phyloP scores from a whole-genome alignment of 1,140 invertebrate genomes.

The Drosophila nigrodunni region DNA sequence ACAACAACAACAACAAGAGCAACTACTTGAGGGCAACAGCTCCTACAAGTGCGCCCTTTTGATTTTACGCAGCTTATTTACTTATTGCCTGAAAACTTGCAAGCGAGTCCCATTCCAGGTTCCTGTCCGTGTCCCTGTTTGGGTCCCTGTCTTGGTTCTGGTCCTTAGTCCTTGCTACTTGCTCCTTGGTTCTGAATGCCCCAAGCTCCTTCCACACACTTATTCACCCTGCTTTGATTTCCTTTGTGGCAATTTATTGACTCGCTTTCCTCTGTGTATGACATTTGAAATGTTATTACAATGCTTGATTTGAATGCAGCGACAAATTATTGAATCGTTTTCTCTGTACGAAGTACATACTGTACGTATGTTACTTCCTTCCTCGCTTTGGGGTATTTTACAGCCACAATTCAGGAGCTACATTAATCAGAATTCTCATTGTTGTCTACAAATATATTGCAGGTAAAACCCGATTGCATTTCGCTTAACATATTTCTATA shows the following conservation, averaged over 20 bases:
- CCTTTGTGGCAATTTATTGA: conserved; percentile 74
- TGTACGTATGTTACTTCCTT: neutral
- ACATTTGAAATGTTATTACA: conserved; percentile 76
- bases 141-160: neutral
- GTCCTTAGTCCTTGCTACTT: conserved; percentile 3
- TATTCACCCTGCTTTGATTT: conserved; percentile 6
- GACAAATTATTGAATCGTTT: conserved; percentile 60
- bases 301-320: conserved; percentile 72
- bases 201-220: conserved; percentile 12
- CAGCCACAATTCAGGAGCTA: neutral
- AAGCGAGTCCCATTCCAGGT: conserved; percentile 9
- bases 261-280: conserved; percentile 58
- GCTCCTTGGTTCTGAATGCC: conserved; percentile 7
- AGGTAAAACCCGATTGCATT: neutral
- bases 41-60: conserved; percentile 55
- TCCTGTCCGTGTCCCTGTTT: conserved; percentile 26
- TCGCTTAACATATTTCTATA: neutral
- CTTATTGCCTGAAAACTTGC: conserved; percentile 73
- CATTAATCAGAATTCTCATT: conserved; percentile 11
- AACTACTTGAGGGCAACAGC: conserved; percentile 19
- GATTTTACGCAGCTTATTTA: conserved; percentile 80
- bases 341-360: neutral
- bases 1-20: conserved; percentile 26
- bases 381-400: neutral
- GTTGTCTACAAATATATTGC: neutral